These are phyloP conservation scores for Xiphophorus birchmanni DNA, from an alignment of 2,797 vertebrate genomes.

Conservation along the genomic window DNA sequence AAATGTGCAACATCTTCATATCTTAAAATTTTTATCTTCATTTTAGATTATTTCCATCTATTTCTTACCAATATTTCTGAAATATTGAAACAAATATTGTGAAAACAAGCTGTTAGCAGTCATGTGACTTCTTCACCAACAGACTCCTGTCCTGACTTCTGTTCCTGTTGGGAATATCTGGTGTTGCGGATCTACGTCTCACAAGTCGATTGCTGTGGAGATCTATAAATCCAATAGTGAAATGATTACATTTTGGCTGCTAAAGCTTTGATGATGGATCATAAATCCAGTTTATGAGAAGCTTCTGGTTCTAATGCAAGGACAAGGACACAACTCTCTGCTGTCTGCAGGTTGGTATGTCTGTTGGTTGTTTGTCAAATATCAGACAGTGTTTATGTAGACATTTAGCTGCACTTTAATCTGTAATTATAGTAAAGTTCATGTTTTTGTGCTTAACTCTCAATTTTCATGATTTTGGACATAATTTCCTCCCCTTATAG, in stretches of 20 bases:
- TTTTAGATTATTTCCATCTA: not conserved
- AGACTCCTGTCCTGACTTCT: not conserved
- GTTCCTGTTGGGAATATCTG: not conserved
- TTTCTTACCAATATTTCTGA: not conserved
- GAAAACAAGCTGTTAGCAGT: not conserved
- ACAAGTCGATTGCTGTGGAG: not conserved
- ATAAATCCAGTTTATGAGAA: conserved; percentile 48
- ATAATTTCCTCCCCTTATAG: not conserved
- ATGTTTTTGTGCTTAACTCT: not conserved
- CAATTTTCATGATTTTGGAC: not conserved
- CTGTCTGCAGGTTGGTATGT: not conserved
- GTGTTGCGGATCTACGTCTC: not conserved
- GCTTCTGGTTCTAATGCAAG: conserved; percentile 14
- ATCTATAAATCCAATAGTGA: conserved; percentile 19
- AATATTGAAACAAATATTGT: not conserved
- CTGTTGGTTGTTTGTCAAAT: conserved; percentile 2
- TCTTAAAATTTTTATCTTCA: not conserved
- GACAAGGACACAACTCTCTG: conserved; percentile 20
- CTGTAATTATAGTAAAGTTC: not conserved
- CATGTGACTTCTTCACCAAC: not conserved
- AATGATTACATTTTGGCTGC: conserved; percentile 11
- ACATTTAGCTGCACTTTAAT: not conserved
- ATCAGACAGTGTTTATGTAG: not conserved
- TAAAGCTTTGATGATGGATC: conserved; percentile 25
- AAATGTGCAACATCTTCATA: not conserved